Base-by-base conservation (phyloP, 2,113 vertebrate species). In the Menura novaehollandiae region DNA sequence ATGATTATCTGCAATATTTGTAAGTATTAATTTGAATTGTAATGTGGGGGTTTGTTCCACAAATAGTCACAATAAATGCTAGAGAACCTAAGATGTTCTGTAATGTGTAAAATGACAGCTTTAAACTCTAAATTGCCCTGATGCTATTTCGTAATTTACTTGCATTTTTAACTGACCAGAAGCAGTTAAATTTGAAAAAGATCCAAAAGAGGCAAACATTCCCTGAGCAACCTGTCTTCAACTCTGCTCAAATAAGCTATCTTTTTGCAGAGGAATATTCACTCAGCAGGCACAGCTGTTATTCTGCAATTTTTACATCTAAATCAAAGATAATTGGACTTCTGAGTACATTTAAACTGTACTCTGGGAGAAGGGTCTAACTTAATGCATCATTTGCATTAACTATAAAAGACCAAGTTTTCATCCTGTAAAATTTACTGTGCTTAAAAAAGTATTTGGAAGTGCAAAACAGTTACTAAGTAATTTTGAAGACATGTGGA, bases 261-360 rank as follows among this genome's bases (percentile, higher is more conserved):
- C 95, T 95, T 93, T 95, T 83, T 96, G 86, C 78, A 95, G 81
- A 96, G 33, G 47, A 96, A 97, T 95, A 97, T 64, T 97, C 92
- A 96, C 82, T 67, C 80, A 97, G 95, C 81, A 97, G 87, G 95
- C 91, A 95, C 95, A 97, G 92, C 71, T 97, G 92, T 95, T 96
- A 97, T 91, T 98, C 93, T 94, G 86, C 95, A 95, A 95, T 95
- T 96, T 97, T 97, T 96, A 97, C 88, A 96, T 93, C 93, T 96
- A 97, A 97, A 97, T 97, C 95, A 97, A 97, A 97, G 94, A 98
- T 97, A 98, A 98, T 97, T 98, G 94, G 95, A 97, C 94, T 98
- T 97, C 74, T 94, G 93, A 97, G 94, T 98, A 95, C 83, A 92
- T 98, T 97, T 97, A 96, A 97, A 97, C 96, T 97, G 96, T 95